Base-by-base conservation (phyloP, 1,140 invertebrate species). In the Pseudomyrmex sp. region DNA sequence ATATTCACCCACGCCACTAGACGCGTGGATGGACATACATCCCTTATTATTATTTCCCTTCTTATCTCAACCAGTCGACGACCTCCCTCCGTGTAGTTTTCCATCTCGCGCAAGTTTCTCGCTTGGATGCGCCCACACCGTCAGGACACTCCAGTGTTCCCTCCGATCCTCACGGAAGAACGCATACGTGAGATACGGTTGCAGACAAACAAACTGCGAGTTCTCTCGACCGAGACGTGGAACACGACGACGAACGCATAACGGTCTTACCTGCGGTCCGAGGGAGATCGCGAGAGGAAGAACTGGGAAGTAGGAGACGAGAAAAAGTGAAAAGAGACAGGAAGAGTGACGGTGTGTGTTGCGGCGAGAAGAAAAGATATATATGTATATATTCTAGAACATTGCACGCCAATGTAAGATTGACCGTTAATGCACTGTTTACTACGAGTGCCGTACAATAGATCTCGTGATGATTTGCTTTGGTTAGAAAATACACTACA, bases 201-300 rank as follows among this genome's bases (percentile, higher is more conserved):
- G 44, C 50, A 20, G 23, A 68, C 52, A 26, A 82, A 15, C 70
- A 10, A 23, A 8, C 26, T 50, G 48, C n/a, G 56, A 54, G 70
- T 85, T 85, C 66, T 89, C 86, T 65, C 58, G 56, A 59, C 61
- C 72, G 73, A 75, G 83, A 85, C 63, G 72, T 56, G 48, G 35
- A 79, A 79, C 70, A 58, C n/a, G 61, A 76, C 68, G 58, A 35
- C n/a, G 52, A 35, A 82, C n/a, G 46, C 59, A 20, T 66, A 76
- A 76, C 82, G 82, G 61, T 76, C 44, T 66, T 52, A 74, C 58
- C 65, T 76, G 56, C 62, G 94, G 44, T 95, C 92, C 75, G 94
- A 88, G 68, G 59, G 74, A 77, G 88, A 89, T 44, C 83, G 75
- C 77, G 23, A 50, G 62, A 88, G 87, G 87, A 89, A 89, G 80